Evolutionary conservation across 2,888 invertebrate species (phyloP).

Genomic region (Agapetus fuscipes): DNA sequence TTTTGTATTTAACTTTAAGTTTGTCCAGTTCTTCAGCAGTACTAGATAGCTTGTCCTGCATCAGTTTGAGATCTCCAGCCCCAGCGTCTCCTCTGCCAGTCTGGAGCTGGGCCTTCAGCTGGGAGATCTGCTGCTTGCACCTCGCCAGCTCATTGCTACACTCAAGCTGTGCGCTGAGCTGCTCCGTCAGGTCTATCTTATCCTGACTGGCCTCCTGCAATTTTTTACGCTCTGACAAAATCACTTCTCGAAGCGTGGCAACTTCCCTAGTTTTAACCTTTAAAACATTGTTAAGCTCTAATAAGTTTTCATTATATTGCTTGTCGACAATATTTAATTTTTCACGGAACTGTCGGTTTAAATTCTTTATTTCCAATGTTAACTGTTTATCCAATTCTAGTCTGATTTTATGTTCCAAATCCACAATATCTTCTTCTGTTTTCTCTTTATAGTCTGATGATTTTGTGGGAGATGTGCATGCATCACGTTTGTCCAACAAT

Average conservation of each 20-base stretch:
- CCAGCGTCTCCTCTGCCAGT: slow-evolving; percentile 28
- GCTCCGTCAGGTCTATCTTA: background rate
- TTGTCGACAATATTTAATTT: slow-evolving; percentile 43
- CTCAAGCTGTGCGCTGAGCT: slow-evolving; percentile 28
- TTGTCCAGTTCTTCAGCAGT: slow-evolving; percentile 39
- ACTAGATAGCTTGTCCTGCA: slow-evolving; percentile 38
- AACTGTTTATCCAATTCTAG: slow-evolving; percentile 38
- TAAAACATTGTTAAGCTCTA: slow-evolving; percentile 39
- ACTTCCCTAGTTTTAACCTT: slow-evolving; percentile 46
- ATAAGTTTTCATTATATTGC: slow-evolving; percentile 36
- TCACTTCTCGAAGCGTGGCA: slow-evolving; percentile 41
- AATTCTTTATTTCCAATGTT: slow-evolving; percentile 49
- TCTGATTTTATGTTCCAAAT: background rate
- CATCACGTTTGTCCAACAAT: slow-evolving; percentile 26
- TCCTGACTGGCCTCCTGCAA: slow-evolving; percentile 35
- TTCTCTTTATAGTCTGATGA: slow-evolving; percentile 9
- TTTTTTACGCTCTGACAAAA: slow-evolving; percentile 41
- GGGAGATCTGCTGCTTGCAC: slow-evolving; percentile 31
- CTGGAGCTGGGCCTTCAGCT: slow-evolving; percentile 38
- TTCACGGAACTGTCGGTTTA: slow-evolving; percentile 45
- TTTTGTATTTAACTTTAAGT: slow-evolving; percentile 51
- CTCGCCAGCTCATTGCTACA: slow-evolving; percentile 28
- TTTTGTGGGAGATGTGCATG: slow-evolving; percentile 22
- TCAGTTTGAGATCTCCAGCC: slow-evolving; percentile 36
- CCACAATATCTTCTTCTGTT: slow-evolving; percentile 3